phyloP scores from a whole-genome alignment of 1,140 invertebrate genomes.

The Drosophila equinoxialis region DNA sequence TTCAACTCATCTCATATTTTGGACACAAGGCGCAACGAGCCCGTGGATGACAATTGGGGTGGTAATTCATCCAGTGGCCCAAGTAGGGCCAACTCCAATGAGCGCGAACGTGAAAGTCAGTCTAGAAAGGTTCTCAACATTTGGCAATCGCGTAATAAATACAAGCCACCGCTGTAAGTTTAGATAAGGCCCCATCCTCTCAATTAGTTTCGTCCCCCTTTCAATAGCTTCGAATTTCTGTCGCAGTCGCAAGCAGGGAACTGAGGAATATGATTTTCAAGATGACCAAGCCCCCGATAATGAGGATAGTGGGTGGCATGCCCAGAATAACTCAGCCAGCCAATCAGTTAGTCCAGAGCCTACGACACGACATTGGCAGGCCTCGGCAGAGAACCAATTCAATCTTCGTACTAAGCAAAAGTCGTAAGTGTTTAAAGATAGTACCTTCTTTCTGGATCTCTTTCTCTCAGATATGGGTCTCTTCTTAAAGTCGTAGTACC shows the following conservation, averaged over 20 bases:
- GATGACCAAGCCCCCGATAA: conserved; percentile 22
- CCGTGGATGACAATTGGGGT: conserved; percentile 79
- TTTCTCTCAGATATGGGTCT: conserved; percentile 14
- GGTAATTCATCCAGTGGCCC: conserved; percentile 66
- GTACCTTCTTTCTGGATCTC: background rate
- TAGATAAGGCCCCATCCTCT: background rate
- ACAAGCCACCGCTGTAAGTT: conserved; percentile 69
- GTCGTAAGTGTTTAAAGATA: conserved; percentile 58
- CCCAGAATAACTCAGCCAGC: conserved; percentile 34
- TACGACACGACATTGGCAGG: conserved; percentile 23
- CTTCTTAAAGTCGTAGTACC: conserved; percentile 63
- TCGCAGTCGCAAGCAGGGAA: conserved; percentile 62
- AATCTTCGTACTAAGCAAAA: conserved; percentile 65
- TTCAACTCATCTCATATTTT: conserved; percentile 13
- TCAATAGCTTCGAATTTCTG: no score
- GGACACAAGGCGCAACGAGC: conserved; percentile 50
- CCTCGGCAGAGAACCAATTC: conserved; percentile 41
- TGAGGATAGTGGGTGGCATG: conserved; percentile 63
- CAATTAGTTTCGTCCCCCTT: no score
- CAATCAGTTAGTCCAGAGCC: conserved; percentile 52
- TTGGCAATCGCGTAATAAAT: conserved; percentile 66
- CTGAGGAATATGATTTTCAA: conserved; percentile 69
- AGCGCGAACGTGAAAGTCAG: conserved; percentile 53
- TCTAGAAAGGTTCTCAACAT: conserved; percentile 61
- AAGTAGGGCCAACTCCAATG: conserved; percentile 71